A percentile compares a stretch with the other conserved stretches of the same genome.
Conservation (phyloP, 2,113 vertebrate genomes). For the Alethe castanea region DNA sequence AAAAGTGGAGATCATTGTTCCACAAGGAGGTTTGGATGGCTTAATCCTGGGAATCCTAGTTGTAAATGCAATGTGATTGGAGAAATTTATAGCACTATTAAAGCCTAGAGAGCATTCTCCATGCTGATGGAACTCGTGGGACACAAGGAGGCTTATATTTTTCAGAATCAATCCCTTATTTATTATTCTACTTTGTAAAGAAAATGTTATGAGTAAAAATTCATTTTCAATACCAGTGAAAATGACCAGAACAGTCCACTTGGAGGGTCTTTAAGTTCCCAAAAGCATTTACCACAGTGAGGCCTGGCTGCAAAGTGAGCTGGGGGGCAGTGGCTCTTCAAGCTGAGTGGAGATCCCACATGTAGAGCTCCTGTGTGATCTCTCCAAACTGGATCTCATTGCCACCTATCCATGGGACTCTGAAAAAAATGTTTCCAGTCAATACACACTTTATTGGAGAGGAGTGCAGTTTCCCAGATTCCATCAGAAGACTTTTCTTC, state of each 20-base stretch:
- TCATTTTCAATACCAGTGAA: neutral
- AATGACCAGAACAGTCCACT: neutral
- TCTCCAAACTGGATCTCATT: rapidly evolving
- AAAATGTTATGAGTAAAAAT: neutral
- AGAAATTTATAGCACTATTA: neutral
- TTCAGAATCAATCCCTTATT: neutral
- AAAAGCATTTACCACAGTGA: neutral
- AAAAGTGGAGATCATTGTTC: neutral
- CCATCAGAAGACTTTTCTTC: neutral
- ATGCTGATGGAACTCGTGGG: neutral
- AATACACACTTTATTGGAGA: neutral
- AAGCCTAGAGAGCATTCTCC: neutral
- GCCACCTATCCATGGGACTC: neutral
- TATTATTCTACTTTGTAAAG: neutral
- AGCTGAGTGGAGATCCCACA: rapidly evolving
- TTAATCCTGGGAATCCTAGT: neutral
- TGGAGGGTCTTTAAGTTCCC: neutral
- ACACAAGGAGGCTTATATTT: neutral
- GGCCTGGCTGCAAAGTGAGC: neutral
- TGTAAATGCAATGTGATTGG: neutral
- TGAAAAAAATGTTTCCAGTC: neutral
- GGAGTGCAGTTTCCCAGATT: neutral
- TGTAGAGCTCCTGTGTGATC: rapidly evolving
- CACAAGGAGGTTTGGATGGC: neutral
- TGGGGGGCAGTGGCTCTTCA: neutral